Evolutionary conservation across 2,797 vertebrate genomes (phyloP), one percentile per base, ranked within the genome.

Genomic region (Dendrocincla tyrannina): DNA sequence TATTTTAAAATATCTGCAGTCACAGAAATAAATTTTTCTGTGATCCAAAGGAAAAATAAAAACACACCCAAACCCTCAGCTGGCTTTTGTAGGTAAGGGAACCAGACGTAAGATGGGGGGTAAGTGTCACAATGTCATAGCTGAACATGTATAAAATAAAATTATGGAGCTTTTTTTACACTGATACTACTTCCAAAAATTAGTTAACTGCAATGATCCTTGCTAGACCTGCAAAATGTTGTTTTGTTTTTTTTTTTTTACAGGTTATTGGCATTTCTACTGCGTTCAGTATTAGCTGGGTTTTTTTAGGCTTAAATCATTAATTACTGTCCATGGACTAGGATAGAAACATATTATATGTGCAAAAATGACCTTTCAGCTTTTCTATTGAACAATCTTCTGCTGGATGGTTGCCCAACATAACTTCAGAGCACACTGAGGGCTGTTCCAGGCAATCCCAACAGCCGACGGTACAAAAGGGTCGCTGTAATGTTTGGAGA

Each of bases 1-100:
- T 97, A 91, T 82, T 95, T 95, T 81, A 88, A 93, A 96, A 85
- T 95, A 93, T 93, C 94, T 86, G 86, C 96, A 93, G 81, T 92
- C 95, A 32, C 83, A 79, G 91, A 94, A 87, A 95, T 91, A 96
- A 93, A 95, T 96, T 96, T 96, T 96, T 79, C 64, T 93, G 30
- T 5, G 8, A 63, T 60, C 89, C 74, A 94, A 94, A 74, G 44
- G 17, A 3, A 17, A 49, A 41, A 56, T 55, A 68, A 66, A 10
- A 15, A 11, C 5, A 28, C 3, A 5, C 15, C 6, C 56, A 68
- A 85, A 28, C 44, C 50, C 47, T 91, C 74, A 83, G 35, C 68
- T 91, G 88, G 50, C 44, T 96, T 91, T 78, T 75, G 28, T 74
- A 95, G 73, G 92, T 93, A 76, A 89, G 88, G 47, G 52, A 89